Evolutionary conservation across 2,888 invertebrate genomes (phyloP).

Genomic region (Linyphia triangularis): DNA sequence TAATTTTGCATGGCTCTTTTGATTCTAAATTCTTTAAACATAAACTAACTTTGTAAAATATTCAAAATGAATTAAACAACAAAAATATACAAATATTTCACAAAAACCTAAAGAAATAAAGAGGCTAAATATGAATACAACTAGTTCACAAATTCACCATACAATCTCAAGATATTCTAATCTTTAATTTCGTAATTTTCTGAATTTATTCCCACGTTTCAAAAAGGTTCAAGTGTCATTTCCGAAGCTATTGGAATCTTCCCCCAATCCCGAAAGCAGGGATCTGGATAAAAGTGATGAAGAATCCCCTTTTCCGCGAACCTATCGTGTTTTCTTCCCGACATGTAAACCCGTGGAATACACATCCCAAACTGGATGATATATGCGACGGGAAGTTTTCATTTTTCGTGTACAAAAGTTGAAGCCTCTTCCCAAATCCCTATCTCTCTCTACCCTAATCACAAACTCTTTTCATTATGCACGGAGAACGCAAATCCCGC

Average conservation of each 20-base stretch:
- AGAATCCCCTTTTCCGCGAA: neutral
- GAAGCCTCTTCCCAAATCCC: conserved; percentile 7
- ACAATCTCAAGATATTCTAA: no score
- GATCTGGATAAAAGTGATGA: neutral
- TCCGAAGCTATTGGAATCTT: neutral
- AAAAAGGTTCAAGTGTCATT: no score
- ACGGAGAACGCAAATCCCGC: conserved; percentile 26
- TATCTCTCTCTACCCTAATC: neutral
- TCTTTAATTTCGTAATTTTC: no score
- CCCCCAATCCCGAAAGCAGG: neutral
- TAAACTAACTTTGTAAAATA: no score
- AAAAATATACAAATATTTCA: no score
- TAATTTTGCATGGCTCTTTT: no score
- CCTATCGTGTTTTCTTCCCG: neutral
- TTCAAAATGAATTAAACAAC: no score
- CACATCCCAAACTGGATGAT: conserved; percentile 36
- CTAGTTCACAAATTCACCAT: no score
- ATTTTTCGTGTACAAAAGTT: conserved; percentile 42
- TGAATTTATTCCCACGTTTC: neutral
- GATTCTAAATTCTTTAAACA: no score
- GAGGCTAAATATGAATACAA: no score
- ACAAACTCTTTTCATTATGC: conserved; percentile 34
- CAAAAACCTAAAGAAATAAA: no score
- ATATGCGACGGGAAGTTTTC: conserved; percentile 58
- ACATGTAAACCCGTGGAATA: conserved; percentile 19